Evolutionary conservation across 2,888 invertebrate genomes (phyloP).

Genomic region (Drosophila tripunctata): DNA sequence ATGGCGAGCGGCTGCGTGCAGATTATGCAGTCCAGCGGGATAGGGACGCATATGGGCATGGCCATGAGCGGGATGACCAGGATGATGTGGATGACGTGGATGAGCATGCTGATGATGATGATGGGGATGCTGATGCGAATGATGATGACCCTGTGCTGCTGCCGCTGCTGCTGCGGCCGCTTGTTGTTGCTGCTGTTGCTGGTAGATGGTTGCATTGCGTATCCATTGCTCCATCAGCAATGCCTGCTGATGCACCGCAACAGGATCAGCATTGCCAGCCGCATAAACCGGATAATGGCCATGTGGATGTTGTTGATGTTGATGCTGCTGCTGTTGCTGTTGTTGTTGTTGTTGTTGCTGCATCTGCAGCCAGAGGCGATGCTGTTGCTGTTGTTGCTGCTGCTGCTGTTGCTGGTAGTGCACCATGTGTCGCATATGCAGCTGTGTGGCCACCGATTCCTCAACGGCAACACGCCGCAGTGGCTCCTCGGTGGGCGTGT

Average conservation of each 20-base stretch:
- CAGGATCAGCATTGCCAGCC: slow-evolving; percentile 84
- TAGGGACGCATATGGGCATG: slow-evolving; percentile 75
- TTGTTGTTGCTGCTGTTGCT: slow-evolving; percentile 80
- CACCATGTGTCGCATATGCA: slow-evolving; percentile 70
- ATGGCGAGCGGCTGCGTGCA: slow-evolving; percentile 84
- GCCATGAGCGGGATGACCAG: slow-evolving; percentile 81
- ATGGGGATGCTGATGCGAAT: slow-evolving; percentile 40
- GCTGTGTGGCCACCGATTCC: slow-evolving; percentile 77
- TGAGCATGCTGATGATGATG: slow-evolving; percentile 79
- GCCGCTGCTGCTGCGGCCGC: slow-evolving; percentile 75
- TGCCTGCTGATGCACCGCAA: slow-evolving; percentile 85
- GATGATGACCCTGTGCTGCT: slow-evolving; percentile 39
- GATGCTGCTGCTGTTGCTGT: slow-evolving; percentile 58
- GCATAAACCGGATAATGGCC: slow-evolving; percentile 75
- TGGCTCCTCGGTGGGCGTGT: slow-evolving; percentile 88
- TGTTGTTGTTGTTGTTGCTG: slow-evolving; percentile 63
- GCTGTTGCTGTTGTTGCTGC: slow-evolving; percentile 69
- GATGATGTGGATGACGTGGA: slow-evolving; percentile 76
- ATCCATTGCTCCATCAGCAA: slow-evolving; percentile 91
- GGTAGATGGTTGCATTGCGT: slow-evolving; percentile 89
- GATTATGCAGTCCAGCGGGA: slow-evolving; percentile 82
- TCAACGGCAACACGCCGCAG: slow-evolving; percentile 56
- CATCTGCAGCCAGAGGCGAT: slow-evolving; percentile 58
- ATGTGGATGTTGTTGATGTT: slow-evolving; percentile 65
- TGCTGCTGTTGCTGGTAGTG: slow-evolving; percentile 68